Evolutionary conservation across 1,140 invertebrate genomes (phyloP), one percentile per base, ranked within the genome.

Genomic region (Plutomurus gul): DNA sequence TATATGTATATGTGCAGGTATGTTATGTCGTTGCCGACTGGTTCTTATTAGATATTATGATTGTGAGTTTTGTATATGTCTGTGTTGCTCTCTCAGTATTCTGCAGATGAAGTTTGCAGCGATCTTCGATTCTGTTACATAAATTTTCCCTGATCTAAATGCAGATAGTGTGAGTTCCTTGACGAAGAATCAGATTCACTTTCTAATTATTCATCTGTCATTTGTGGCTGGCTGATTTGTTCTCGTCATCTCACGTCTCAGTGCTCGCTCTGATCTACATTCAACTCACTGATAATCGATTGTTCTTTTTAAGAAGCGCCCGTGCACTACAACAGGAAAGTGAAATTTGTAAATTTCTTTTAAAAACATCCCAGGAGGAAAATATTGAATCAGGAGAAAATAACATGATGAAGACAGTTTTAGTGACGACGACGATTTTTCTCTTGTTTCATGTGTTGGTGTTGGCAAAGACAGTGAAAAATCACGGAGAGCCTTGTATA

Each of bases 141-240:
- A 65, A 65, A 65, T 65, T 33, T 65, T 65, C 18, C 16, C 56
- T 65, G 56, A 65, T 65, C 56, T 65, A 65, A 65, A 65, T 65
- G 56, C 56, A 65, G 56, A 65, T 65, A 33, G 56, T 51, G 47
- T 51, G 25, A 65, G 56, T 65, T 65, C 56, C 56, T 65, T 65
- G 56, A 65, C 56, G 56, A 65, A 65, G 56, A 65, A 25, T 40
- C 70, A 46, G 39, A 20, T 72, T 72, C 70, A 72, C 70, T 72
- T 72, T 72, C 70, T 72, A 72, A 72, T 72, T 72, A 46, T 72
- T 72, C 70, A 72, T 72, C 20, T 72, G 70, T 72, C 70, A 72
- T 72, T 43, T 39, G 70, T 10, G 25, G 36, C 8, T n/a, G n/a
- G 30, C 36, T 3, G 27, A 1, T 65, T 65, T 25, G 30, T 10